Conservation (phyloP, 2,113 vertebrate species). For the Gila orcuttii region DNA sequence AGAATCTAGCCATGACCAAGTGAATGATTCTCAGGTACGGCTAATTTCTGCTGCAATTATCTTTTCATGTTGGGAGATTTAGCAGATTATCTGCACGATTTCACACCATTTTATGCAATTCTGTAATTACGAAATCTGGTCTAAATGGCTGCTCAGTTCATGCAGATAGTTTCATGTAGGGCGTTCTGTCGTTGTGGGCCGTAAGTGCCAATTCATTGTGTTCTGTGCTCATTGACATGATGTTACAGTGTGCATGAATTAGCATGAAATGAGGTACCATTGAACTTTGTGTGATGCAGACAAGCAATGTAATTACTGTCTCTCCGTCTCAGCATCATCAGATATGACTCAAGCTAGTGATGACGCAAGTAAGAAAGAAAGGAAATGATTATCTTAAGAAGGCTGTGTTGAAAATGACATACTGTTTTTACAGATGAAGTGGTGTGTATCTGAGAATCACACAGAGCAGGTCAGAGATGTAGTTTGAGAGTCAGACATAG, state of each 20-base stretch:
- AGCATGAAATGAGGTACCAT: conserved; percentile 15
- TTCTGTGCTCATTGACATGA: conserved; percentile 15
- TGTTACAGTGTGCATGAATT: conserved; percentile 34
- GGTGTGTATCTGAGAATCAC: neutral
- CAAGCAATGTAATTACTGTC: neutral
- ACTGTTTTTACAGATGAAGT: neutral
- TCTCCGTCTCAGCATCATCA: conserved; percentile 2
- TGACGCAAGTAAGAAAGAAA: neutral
- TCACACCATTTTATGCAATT: conserved; percentile 96
- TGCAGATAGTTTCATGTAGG: conserved; percentile 32
- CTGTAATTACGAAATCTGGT: conserved; percentile 85
- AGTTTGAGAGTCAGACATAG: neutral
- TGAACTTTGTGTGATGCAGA: conserved; percentile 20
- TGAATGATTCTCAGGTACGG: conserved; percentile 98
- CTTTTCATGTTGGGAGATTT: conserved; percentile 99
- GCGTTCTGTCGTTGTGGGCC: conserved; percentile 9
- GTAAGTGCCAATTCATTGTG: conserved; percentile 15
- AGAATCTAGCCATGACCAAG: conserved; percentile 99
- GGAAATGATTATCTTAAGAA: neutral
- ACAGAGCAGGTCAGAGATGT: neutral
- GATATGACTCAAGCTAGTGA: conserved; percentile 3
- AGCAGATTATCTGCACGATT: conserved; percentile 99
- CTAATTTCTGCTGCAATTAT: conserved; percentile 99
- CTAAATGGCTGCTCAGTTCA: conserved; percentile 85
- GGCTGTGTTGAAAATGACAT: neutral